These are phyloP conservation scores for Manacus vitellinus DNA, from an alignment of 2,113 vertebrate species.

Conservation along the genomic window DNA sequence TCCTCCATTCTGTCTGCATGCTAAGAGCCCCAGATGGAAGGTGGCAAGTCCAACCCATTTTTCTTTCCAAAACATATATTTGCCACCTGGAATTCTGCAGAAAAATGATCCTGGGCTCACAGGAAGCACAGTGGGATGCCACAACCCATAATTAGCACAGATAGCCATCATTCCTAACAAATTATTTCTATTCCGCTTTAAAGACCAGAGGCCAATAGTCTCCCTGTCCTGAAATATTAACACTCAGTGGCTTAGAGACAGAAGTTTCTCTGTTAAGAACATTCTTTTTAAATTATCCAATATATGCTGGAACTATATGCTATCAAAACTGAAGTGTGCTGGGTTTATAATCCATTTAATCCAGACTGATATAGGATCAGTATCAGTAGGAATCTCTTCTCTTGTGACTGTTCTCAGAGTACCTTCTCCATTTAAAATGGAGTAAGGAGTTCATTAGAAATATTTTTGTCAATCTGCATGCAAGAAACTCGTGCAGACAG, in stretches of 20 bases:
- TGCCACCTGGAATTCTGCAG: slow-evolving; percentile 45
- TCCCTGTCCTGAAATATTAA: background rate
- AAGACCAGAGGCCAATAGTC: background rate
- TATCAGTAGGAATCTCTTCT: background rate
- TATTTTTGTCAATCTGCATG: background rate
- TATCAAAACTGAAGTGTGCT: background rate
- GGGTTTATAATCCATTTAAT: background rate
- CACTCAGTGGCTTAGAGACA: background rate
- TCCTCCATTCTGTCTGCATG: background rate
- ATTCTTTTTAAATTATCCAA: background rate
- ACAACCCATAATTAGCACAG: background rate
- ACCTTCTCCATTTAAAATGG: background rate
- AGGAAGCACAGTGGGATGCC: background rate
- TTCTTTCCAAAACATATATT: slow-evolving; percentile 7
- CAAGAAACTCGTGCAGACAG: background rate
- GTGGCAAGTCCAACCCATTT: background rate
- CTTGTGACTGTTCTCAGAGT: background rate
- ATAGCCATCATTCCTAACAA: background rate
- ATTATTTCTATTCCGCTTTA: background rate
- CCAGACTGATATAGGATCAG: background rate
- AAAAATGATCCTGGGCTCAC: background rate
- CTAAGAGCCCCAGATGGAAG: slow-evolving; percentile 31
- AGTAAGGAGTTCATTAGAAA: background rate
- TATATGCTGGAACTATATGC: background rate
- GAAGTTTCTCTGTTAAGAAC: background rate